Evolutionary conservation across 2,888 invertebrate species (phyloP), one percentile per base, ranked within the genome.

Genomic region (Selenia dentaria): DNA sequence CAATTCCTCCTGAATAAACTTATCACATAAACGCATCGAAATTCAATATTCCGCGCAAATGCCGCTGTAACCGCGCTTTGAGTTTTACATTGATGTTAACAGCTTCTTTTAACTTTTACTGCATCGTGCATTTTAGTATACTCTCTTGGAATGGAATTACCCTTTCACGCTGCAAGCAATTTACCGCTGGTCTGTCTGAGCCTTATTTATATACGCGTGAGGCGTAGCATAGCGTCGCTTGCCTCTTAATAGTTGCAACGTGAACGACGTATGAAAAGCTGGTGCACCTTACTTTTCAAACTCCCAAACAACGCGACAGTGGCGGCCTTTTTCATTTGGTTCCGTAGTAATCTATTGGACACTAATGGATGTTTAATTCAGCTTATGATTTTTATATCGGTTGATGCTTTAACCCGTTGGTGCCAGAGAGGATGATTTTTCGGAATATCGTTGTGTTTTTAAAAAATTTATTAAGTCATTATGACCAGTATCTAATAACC

Each of bases 101-200:
- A 74, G 74, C 76, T 80, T 76, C 79, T 78, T 80, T 80, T 76
- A 79, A 67, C 53, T 74, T 83, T 79, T 75, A 75, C 73, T 70
- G 74, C 51, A 75, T 70, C 70, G 65, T 58, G 67, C 70, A 70
- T 79, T 79, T 83, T 74, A 79, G 78, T 80, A 56, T 67, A 62
- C 67, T 64, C 63, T 68, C 69, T 75, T 74, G 76, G 82, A 80
- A 84, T 74, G 76, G 82, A 80, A 84, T 85, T 84, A 83, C 81
- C 81, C 75, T 76, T 78, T 81, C 83, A 71, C 67, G 71, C 71
- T 65, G 65, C 59, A 70, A 64, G 74, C 79, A 83, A 83, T 82
- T 83, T 78, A 80, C 68, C 68, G 65, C 64, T 62, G 64, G 47
- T 47, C 37, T 47, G 47, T 22, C 31, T 40, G 37, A 25, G 36